These are phyloP conservation scores for Typhlichthys eigenmanni DNA, from an alignment of 2,797 vertebrate genomes.

Conservation along the genomic window DNA sequence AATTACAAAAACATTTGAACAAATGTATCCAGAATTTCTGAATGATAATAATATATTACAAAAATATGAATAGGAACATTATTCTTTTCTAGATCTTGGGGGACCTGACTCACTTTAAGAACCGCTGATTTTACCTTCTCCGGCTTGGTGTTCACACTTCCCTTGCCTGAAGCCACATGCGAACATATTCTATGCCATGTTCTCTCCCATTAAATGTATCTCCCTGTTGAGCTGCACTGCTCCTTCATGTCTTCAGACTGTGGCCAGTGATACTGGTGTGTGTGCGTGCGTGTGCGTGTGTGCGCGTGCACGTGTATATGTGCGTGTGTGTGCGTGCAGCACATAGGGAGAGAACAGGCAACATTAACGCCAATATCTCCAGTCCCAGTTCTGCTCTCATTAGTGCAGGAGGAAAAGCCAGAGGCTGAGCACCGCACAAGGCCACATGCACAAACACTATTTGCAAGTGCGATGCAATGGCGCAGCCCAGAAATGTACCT, in stretches of 20 bases:
- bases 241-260: conserved; percentile 22
- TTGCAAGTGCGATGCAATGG: conserved; percentile 14
- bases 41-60: too few species aligned
- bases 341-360: conserved; percentile 31
- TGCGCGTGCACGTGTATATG: not conserved
- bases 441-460: conserved; percentile 12
- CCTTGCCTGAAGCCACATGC: conserved; percentile 20
- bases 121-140: conserved; percentile 11
- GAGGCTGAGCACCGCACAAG: conserved; percentile 11
- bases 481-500: conserved; percentile 15
- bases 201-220: conserved; percentile 25
- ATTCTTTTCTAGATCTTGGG: too few species aligned
- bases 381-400: conserved; percentile 25
- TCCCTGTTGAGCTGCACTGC: conserved; percentile 16
- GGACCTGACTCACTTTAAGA: not conserved
- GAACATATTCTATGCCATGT: conserved; percentile 12
- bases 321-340: conserved; percentile 5
- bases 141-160: conserved; percentile 20
- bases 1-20: too few species aligned
- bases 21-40: too few species aligned
- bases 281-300: not conserved
- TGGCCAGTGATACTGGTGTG: conserved; percentile 1
- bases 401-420: conserved; percentile 21
- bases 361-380: conserved; percentile 32
- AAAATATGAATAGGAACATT: too few species aligned